Evolutionary conservation across 2,888 invertebrate genomes (phyloP).

Genomic region (Boloria euphrosyne): DNA sequence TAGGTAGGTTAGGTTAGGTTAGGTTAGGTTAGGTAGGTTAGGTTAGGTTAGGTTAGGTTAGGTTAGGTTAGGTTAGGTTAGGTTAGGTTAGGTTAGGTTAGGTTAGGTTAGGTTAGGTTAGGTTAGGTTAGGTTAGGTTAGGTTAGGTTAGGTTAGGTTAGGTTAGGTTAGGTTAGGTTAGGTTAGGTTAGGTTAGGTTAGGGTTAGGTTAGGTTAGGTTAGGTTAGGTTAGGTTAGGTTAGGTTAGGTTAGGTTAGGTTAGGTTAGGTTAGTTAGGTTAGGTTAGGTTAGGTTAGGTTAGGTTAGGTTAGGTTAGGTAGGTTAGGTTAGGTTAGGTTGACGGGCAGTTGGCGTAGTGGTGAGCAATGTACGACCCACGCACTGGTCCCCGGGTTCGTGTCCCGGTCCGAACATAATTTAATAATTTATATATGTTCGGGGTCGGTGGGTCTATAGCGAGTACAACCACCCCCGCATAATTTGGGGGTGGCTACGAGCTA

Average conservation of each 20-base stretch:
- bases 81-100: constrained; percentile 40
- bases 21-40: constrained; percentile 44
- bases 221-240: constrained; percentile 39
- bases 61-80: constrained; percentile 34
- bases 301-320: constrained; percentile 45
- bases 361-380: too few species aligned
- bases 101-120: constrained; percentile 37
- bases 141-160: constrained; percentile 39
- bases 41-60: constrained; percentile 37
- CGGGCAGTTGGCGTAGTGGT: constrained; percentile 34
- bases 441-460: too few species aligned
- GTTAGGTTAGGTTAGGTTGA: constrained; percentile 42
- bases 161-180: constrained; percentile 39
- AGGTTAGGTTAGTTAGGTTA: constrained; percentile 44
- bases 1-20: constrained; percentile 42
- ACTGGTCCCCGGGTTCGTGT: too few species aligned
- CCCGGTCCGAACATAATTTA: too few species aligned
- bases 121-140: constrained; percentile 35
- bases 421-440: too few species aligned
- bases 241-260: constrained; percentile 39
- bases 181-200: constrained; percentile 38
- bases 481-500: too few species aligned
- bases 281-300: constrained; percentile 38
- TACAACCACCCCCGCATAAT: too few species aligned
- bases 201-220: constrained; percentile 38